Evolutionary conservation across 2,113 vertebrate genomes (phyloP).

Genomic region (Athene cunicularia): DNA sequence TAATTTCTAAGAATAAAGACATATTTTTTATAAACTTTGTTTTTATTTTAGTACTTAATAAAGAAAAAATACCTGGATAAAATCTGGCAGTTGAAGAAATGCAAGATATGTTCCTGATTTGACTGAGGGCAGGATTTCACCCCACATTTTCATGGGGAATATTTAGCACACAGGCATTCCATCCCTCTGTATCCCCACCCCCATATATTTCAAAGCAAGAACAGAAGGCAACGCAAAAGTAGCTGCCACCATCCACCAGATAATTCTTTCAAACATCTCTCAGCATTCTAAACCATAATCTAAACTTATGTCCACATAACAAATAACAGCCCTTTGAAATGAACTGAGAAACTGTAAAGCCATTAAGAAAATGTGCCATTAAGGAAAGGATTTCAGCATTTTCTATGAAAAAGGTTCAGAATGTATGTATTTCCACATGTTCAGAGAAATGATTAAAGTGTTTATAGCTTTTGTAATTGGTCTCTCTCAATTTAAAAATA

Average conservation of each 20-base stretch:
- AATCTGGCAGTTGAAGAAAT: conserved; percentile 10
- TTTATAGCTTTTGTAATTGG: conserved; percentile 74
- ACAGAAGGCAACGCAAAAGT: conserved; percentile 59
- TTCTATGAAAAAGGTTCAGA: conserved; percentile 58
- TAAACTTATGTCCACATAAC: conserved; percentile 71
- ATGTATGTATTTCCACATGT: conserved; percentile 54
- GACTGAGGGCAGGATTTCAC: background rate
- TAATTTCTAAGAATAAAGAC: background rate
- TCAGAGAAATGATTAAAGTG: conserved; percentile 71
- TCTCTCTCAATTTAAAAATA: conserved; percentile 64
- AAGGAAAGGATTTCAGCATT: conserved; percentile 56
- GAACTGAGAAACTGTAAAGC: conserved; percentile 68
- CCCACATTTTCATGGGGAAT: background rate
- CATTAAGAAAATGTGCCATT: conserved; percentile 75
- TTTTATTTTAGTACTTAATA: conserved; percentile 25
- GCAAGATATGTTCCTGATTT: background rate
- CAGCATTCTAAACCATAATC: conserved; percentile 61
- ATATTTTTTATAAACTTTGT: background rate
- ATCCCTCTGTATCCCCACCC: background rate
- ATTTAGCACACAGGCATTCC: conserved; percentile 11
- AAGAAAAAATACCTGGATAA: conserved; percentile 38
- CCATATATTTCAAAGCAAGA: conserved; percentile 33
- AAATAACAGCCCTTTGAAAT: conserved; percentile 65
- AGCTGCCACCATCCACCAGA: conserved; percentile 50
- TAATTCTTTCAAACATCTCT: conserved; percentile 69